These are phyloP conservation scores for Mormyrops boulengeri DNA, from an alignment of 2,797 vertebrate species.

Conservation along the genomic window DNA sequence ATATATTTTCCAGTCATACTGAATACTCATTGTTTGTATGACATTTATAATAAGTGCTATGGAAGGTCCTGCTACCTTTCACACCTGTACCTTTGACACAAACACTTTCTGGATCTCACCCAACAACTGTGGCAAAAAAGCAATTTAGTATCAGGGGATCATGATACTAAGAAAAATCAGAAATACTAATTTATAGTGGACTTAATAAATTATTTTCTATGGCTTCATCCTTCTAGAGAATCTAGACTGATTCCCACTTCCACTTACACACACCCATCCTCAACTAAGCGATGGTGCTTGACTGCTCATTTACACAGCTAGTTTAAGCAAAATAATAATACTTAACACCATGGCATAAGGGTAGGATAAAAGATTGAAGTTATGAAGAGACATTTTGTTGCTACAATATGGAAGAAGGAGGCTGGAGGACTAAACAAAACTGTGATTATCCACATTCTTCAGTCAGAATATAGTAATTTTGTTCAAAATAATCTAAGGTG, in stretches of 20 bases:
- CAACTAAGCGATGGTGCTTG: neutral
- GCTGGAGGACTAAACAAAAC: neutral
- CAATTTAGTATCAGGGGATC: neutral
- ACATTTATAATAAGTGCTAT: neutral
- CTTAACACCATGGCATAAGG: neutral
- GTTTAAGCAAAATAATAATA: neutral
- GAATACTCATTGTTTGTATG: neutral
- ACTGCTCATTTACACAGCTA: neutral
- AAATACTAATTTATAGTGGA: neutral
- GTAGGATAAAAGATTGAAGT: neutral
- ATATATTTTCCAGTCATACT: neutral
- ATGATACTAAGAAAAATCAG: neutral
- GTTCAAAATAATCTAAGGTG: neutral
- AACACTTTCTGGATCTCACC: neutral
- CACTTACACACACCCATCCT: neutral
- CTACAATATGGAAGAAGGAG: neutral
- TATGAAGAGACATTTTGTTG: neutral
- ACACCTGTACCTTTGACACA: neutral
- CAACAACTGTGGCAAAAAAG: neutral
- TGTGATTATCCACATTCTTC: neutral
- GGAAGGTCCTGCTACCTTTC: neutral
- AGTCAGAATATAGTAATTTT: neutral
- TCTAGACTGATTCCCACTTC: neutral
- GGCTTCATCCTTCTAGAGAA: neutral
- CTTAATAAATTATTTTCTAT: neutral